Conservation (phyloP, 2,113 vertebrate species). For the Camelus dromedarius region DNA sequence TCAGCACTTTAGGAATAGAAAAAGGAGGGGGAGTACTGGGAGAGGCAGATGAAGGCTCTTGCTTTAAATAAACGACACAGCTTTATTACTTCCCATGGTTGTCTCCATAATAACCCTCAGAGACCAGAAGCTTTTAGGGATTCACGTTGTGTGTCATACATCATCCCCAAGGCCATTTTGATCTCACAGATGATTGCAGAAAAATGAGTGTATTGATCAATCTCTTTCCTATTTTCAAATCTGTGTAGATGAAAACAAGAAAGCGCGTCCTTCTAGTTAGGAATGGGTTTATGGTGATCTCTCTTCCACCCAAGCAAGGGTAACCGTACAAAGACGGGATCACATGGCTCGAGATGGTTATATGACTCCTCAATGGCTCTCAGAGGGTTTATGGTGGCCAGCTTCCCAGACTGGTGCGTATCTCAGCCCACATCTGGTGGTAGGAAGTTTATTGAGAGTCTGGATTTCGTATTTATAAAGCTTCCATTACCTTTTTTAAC, state of each 20-base stretch:
- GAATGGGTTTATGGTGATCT: constrained; percentile 15
- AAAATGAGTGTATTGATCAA: constrained; percentile 58
- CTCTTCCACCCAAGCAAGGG: constrained; percentile 5
- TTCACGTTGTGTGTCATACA: background rate
- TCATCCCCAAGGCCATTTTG: constrained; percentile 12
- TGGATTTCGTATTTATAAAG: constrained; percentile 78
- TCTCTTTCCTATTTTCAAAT: constrained; percentile 51
- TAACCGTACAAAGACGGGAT: constrained; percentile 43
- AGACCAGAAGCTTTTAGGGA: constrained; percentile 62
- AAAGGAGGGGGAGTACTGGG: background rate
- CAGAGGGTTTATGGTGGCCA: constrained; percentile 71
- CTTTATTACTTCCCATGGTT: constrained; percentile 66
- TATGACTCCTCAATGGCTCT: constrained; percentile 38
- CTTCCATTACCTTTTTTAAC: constrained; percentile 82
- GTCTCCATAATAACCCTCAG: constrained; percentile 39
- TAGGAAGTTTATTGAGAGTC: constrained; percentile 79
- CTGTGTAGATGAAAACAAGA: constrained; percentile 41
- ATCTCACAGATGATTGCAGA: constrained; percentile 35
- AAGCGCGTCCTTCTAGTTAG: constrained; percentile 47
- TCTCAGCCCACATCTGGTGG: constrained; percentile 79
- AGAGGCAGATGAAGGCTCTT: constrained; percentile 24
- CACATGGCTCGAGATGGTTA: constrained; percentile 11
- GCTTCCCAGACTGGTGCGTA: constrained; percentile 66
- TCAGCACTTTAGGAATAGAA: constrained; percentile 47
- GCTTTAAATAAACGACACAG: constrained; percentile 33